Base-by-base conservation (phyloP, 2,113 vertebrate genomes). In the Speoplatyrhinus poulsoni region DNA sequence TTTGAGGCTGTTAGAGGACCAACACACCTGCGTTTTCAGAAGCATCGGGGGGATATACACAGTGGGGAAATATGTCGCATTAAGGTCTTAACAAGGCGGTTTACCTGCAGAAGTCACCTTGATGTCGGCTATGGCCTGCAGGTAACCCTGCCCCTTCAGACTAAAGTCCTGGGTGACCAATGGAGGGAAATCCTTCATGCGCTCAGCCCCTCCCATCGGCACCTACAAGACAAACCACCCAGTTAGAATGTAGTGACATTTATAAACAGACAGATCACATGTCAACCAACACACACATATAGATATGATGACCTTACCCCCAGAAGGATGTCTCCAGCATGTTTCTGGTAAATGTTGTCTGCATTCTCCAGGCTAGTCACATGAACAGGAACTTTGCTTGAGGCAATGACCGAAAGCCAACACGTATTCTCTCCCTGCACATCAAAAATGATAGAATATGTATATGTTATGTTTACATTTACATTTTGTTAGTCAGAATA, bases 91-190 rank as follows among this genome's bases (percentile, higher is more conserved):
- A 60, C 13, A 4, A 13, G 54, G 4, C 1, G 19, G 60, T 8
- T 78, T 90, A 98, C 97, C 97, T 93, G 95, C 95, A 72, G 97
- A 96, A 0, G 95, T 97, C 77, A 99, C 87, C 59, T 92, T 97
- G 90, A 99, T 91, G 82, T 99, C 97, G n/a, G 94, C 94, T 0
- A 93, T 86, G 13, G 95, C 97, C 59, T 94, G 88, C n/a, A 60
- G 70, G 9, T 73, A 60, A 12, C 90, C 92, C 63, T 81, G 82
- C 46, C 95, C 95, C 86, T 91, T 70, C 81, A 98, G 60, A 0
- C 67, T 87, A 62, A 97, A 84, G 16, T 98, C 96, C 86, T 94
- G 90, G 70, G 93, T 80, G 68, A 94, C 63, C 53, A 99, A 79
- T 0, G 87, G 77, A 0, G 96, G 97, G 62, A 98, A 99, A 1